These are phyloP conservation scores for Mythimna ferrago DNA, from an alignment of 2,888 invertebrate genomes.

Conservation along the genomic window DNA sequence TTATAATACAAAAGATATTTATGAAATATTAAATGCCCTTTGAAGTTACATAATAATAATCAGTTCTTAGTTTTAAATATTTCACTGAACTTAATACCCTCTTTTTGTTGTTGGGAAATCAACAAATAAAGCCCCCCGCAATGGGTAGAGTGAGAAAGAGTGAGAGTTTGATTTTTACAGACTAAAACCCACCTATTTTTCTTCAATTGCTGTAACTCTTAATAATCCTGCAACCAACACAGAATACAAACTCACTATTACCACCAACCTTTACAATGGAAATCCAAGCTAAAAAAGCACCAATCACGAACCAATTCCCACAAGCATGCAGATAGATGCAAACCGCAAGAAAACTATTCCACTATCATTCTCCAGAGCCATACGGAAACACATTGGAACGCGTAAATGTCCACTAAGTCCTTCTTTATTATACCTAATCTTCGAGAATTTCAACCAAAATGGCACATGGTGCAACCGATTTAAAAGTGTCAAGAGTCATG, in stretches of 20 bases:
- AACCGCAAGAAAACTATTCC: constrained; percentile 29
- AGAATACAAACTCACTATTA: not conserved
- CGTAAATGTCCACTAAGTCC: constrained; percentile 38
- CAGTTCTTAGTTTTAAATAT: no score
- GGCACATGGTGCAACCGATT: constrained; percentile 56
- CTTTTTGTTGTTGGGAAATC: no score
- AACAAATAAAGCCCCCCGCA: no score
- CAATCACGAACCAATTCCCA: constrained; percentile 11
- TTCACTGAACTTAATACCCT: no score
- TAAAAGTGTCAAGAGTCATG: constrained; percentile 56
- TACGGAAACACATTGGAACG: constrained; percentile 24
- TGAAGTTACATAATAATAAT: no score
- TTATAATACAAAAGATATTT: no score
- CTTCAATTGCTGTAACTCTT: no score
- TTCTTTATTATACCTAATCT: constrained; percentile 44
- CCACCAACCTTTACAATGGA: not conserved
- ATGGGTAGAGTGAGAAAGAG: no score
- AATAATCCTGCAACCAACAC: not conserved
- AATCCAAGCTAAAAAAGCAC: constrained; percentile 2
- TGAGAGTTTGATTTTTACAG: no score
- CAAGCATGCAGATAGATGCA: constrained; percentile 11
- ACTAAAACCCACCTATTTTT: no score
- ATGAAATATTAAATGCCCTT: no score
- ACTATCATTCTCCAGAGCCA: constrained; percentile 8
- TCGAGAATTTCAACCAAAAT: constrained; percentile 47